Base-by-base conservation (phyloP, 2,113 vertebrate species). In the Ranitomeya imitator region DNA sequence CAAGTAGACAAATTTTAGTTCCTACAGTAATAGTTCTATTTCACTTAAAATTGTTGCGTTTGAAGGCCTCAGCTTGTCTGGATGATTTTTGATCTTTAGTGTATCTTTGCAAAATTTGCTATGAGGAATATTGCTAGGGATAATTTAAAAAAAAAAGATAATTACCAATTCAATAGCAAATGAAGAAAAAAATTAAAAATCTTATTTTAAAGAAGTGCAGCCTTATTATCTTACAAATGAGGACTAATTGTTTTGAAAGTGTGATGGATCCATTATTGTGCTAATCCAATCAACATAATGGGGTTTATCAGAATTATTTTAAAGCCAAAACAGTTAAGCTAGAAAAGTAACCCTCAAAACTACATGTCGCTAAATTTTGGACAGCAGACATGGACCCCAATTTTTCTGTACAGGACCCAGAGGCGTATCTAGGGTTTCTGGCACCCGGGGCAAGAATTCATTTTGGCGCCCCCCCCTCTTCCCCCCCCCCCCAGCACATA, bases 1-100 rank as follows among this genome's bases (percentile, higher is more conserved):
- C 82, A 89, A 83, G 37, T 54, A 60, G 73, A 69, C 18, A 89
- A 59, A 14, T 85, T 52, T 69, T 15, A 69, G 37, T 88, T 81
- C 79, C 78, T 63, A 14, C 54, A 85, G 85, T 63, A 79, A 79
- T n/a, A 54, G 59, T 79, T 67, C 85, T 54, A n/a, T 37, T 86
- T 67, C 60, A 67, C 54, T 76, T 74, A 59, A 18, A 18, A 9
- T 26, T 85, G 76, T 74, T 85, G 52, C 74, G 18, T 57, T 73
- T 60, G 69, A 51, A 55, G 23, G 19, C 51, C 1, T 31, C 12
- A 57, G n/a, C 18, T 15, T 59, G 23, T 73, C 21, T 52, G 37
- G 81, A 7, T 9, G 18, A 52, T 14, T 67, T 65, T 61, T 14
- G 65, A 69, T 51, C 51, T 67, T 69, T 69, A 21, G 4, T 54